Percentiles rank a stretch among this genome's conserved stretches.
phyloP scores from a whole-genome alignment of 2,888 invertebrate genomes.

The Gonocerus acuteangulatus region DNA sequence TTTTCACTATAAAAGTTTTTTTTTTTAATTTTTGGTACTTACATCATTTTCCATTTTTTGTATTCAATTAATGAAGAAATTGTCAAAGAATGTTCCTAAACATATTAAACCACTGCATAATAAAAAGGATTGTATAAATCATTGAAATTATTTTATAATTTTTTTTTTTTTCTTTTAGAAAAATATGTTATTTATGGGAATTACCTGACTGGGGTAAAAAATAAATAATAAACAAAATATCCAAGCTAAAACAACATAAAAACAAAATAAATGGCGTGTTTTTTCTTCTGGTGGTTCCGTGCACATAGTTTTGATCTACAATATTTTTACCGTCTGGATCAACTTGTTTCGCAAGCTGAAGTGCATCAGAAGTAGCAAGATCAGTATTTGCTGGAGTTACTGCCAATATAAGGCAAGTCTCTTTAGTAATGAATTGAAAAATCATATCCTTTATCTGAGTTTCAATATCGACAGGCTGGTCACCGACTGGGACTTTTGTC shows the following conservation, averaged over 20 bases:
- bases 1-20: too few species aligned
- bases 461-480: slow-evolving; percentile 93
- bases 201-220: too few species aligned
- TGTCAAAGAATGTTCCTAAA: too few species aligned
- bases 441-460: slow-evolving; percentile 90
- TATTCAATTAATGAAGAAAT: too few species aligned
- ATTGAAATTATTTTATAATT: too few species aligned
- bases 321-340: slow-evolving; percentile 76
- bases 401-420: slow-evolving; percentile 91
- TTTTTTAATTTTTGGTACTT: too few species aligned
- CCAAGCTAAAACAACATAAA: not conserved
- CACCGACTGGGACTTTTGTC: slow-evolving; percentile 95
- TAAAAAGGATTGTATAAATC: too few species aligned
- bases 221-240: slow-evolving; percentile 25
- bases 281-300: not conserved
- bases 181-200: too few species aligned
- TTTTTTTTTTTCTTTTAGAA: too few species aligned
- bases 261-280: not conserved
- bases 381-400: slow-evolving; percentile 97
- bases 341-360: slow-evolving; percentile 95
- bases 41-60: too few species aligned
- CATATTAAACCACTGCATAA: too few species aligned
- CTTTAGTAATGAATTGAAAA: slow-evolving; percentile 87
- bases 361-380: slow-evolving; percentile 96
- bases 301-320: not conserved